Base-by-base conservation (phyloP, 35 echinoderm and acorn worm species). In the Ophiothrix spiculata region DNA sequence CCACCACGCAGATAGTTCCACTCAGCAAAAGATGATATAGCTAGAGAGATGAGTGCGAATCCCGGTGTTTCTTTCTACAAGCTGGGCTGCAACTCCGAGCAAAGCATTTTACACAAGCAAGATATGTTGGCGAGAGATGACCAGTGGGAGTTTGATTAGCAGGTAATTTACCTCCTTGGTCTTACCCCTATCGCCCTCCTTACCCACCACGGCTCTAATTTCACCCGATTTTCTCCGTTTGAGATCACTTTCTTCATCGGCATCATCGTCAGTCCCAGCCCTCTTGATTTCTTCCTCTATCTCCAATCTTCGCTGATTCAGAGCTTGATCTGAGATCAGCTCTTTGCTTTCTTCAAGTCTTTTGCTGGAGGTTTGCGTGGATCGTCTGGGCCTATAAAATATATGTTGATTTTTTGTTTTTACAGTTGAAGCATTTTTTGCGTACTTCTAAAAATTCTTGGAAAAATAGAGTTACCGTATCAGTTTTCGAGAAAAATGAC, bases 371-470 rank as follows among this genome's bases (percentile, higher is more conserved):
- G 77, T 83, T 38, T 81, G 39, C 21, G 88, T 88, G 37, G 85
- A 82, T 56, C 85, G 83, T 33, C 80, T 80, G 34, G 95, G 95
- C 77, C 74, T 56, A 81, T 98, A 98, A 78, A 91, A 98, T 37
- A 98, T 77, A 3, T 81, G 81, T n/a, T 16, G 95, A 91, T 77
- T 89, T 98, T 23, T 88, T 82, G 75, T 91, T 98, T 15, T 91
- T 98, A 80, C 78, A 85, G 56, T 94, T 98, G 42, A 89, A 98
- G 17, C 79, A 84, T 38, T 83, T 84, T 37, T n/a, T n/a, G n/a
- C n/a, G n/a, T n/a, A n/a, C n/a, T n/a, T n/a, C n/a, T n/a, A n/a
- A n/a, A n/a, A n/a, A n/a, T n/a, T n/a, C n/a, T n/a, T n/a, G n/a
- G n/a, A n/a, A n/a, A n/a, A n/a, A n/a, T n/a, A n/a, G n/a, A n/a